These are phyloP conservation scores for Silurus glanis DNA, from an alignment of 2,113 vertebrate genomes.

Conservation along the genomic window DNA sequence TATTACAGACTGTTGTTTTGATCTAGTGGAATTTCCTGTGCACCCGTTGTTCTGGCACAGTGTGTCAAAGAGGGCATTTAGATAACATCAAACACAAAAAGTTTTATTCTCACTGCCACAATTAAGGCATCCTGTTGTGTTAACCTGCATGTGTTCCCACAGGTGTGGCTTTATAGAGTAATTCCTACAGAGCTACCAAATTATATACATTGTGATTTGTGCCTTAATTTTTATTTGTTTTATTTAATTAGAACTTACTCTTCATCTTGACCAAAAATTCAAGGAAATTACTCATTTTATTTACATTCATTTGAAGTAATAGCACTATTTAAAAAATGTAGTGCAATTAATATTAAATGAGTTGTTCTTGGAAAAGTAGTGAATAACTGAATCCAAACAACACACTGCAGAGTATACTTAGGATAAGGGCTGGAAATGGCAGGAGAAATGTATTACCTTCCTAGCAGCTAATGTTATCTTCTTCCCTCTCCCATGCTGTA, in stretches of 20 bases:
- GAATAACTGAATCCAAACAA: slow-evolving; percentile 53
- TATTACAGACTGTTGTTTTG: slow-evolving; percentile 34
- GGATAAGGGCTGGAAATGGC: slow-evolving; percentile 37
- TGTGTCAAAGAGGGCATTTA: slow-evolving; percentile 42
- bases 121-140: slow-evolving; percentile 27
- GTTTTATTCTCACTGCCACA: slow-evolving; percentile 17
- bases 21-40: slow-evolving; percentile 46
- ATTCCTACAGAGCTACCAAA: neutral
- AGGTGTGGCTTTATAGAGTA: neutral
- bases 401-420: slow-evolving; percentile 52
- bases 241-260: neutral
- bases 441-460: slow-evolving; percentile 61
- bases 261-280: slow-evolving; percentile 44
- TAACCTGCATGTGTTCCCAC: slow-evolving; percentile 10
- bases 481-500: slow-evolving; percentile 5
- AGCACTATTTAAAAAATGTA: neutral
- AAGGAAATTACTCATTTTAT: slow-evolving; percentile 56
- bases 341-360: neutral
- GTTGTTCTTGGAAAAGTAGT: neutral
- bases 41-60: slow-evolving; percentile 39
- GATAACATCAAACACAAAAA: slow-evolving; percentile 41
- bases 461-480: slow-evolving; percentile 46
- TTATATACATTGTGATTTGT: neutral
- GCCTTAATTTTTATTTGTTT: slow-evolving; percentile 9
- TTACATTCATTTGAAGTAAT: slow-evolving; percentile 28